Evolutionary conservation across 92 coral and sea anemone species (phyloP), one percentile per base, ranked within the genome.

Genomic region (Plumapathes pennacea): DNA sequence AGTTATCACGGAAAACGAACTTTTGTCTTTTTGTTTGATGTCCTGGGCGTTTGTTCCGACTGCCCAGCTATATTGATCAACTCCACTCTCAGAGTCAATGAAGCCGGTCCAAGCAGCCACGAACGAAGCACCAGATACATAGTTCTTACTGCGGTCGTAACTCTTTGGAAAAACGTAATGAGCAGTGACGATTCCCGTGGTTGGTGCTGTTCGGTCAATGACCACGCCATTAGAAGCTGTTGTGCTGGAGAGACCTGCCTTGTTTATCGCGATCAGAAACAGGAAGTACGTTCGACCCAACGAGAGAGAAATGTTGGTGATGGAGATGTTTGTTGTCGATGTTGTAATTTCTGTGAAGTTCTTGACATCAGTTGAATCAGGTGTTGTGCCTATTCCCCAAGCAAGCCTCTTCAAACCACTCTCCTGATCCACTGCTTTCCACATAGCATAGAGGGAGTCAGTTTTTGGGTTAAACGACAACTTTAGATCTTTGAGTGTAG

Each of bases 31-130:
- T 28, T 32, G 50, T 59, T 21, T 60, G 9, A 76, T 13, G 1
- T 21, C 27, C 38, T 27, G 66, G 17, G 40, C 26, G 58, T 60
- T 38, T 25, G 29, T 60, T 32, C 82, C 88, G 11, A 85, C 33
- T 2, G 85, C 67, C 97, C 90, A 84, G 19, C 77, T 48, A 53
- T 50, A 78, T 39, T 46, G 31, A 8, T 72, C 56, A n/a, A 89
- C 42, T 0, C 85, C 97, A 64, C 97, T 89, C 47, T 89, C 97
- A 12, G 38, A 36, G 53, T 89, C 97, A 5, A 44, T 25, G 46
- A 89, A 75, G 5, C 97, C 97, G 44, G 60, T 74, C 97, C 97
- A 89, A 4, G 78, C 60, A 9, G 61, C 88, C 3, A 65, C 57
- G 27, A 89, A 76, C 17, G 85, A 74, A 2, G 88, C 83, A 10